Evolutionary conservation across 2,113 vertebrate genomes (phyloP).

Genomic region (Petrocephalus microphthalmus): DNA sequence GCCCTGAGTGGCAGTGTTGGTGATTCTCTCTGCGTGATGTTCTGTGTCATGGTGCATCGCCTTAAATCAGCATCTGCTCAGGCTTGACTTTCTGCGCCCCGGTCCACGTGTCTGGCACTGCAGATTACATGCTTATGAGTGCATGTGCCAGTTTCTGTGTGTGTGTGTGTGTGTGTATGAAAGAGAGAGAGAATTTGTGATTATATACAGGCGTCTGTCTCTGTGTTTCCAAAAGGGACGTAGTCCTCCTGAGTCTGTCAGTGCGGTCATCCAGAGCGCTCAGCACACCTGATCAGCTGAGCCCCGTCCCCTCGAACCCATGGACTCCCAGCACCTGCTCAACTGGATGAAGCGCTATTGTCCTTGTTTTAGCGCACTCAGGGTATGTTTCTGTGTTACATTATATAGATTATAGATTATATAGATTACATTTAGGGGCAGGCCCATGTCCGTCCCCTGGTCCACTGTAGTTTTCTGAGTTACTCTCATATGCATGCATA

Average conservation of each 20-base stretch:
- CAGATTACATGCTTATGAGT: background rate
- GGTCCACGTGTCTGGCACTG: background rate
- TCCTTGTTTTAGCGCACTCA: constrained; percentile 67
- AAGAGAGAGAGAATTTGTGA: background rate
- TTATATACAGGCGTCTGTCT: background rate
- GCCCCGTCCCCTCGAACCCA: constrained; percentile 38
- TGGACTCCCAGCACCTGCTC: constrained; percentile 62
- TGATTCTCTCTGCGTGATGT: background rate
- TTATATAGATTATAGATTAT: background rate
- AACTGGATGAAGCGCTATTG: constrained; percentile 76
- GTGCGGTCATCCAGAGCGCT: background rate
- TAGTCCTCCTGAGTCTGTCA: background rate
- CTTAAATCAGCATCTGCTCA: background rate
- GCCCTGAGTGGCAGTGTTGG: background rate
- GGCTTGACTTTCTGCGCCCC: background rate
- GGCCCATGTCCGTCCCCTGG: background rate
- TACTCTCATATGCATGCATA: background rate
- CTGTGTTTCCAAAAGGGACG: background rate
- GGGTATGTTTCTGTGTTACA: constrained; percentile 59
- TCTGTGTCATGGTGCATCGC: background rate
- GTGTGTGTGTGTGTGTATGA: background rate
- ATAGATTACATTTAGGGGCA: background rate
- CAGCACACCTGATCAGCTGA: background rate
- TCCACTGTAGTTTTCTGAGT: background rate
- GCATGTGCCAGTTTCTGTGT: background rate